A percentile compares a stretch with the other conserved stretches of the same genome.
phyloP scores from a whole-genome alignment of 2,888 invertebrate species.

The Macropis europaea region DNA sequence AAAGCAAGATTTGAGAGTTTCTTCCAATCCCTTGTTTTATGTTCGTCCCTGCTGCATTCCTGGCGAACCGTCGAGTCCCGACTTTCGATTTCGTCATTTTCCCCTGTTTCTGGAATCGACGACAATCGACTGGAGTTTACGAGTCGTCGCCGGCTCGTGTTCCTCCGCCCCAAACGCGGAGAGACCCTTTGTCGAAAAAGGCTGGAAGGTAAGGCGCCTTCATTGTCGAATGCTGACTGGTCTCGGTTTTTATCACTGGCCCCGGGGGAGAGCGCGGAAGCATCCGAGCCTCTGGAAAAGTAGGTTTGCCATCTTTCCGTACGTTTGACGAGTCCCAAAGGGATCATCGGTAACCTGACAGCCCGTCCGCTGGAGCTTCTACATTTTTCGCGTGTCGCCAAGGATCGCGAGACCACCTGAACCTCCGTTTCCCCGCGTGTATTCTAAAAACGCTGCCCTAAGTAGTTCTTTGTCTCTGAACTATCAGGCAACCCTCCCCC shows the following conservation, averaged over 20 bases:
- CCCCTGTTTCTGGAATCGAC: slow-evolving; percentile 52
- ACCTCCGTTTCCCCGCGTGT: slow-evolving; percentile 12
- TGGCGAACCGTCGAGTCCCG: slow-evolving; percentile 14
- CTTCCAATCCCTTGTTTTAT: background rate
- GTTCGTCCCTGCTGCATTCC: slow-evolving; percentile 1
- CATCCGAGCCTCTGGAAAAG: slow-evolving; percentile 65
- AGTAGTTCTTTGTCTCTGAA: background rate
- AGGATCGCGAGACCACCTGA: slow-evolving; percentile 16
- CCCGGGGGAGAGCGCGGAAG: slow-evolving; percentile 67
- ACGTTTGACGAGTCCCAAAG: slow-evolving; percentile 75
- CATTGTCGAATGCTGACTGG: slow-evolving; percentile 75
- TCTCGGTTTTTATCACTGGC: slow-evolving; percentile 74
- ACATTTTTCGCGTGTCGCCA: slow-evolving; percentile 30
- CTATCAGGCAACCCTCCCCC: background rate
- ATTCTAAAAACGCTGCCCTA: slow-evolving; percentile 35
- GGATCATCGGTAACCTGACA: slow-evolving; percentile 75
- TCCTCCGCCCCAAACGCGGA: background rate
- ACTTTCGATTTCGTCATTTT: slow-evolving; percentile 33
- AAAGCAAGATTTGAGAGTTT: slow-evolving; percentile 3
- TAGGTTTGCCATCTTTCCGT: slow-evolving; percentile 69
- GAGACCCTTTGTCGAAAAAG: slow-evolving; percentile 46
- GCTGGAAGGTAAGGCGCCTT: slow-evolving; percentile 57
- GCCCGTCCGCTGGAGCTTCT: slow-evolving; percentile 64
- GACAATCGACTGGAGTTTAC: slow-evolving; percentile 58
- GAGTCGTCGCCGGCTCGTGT: slow-evolving; percentile 46